phyloP scores from a whole-genome alignment of 2,113 vertebrate species.

The Bothrops jararaca region DNA sequence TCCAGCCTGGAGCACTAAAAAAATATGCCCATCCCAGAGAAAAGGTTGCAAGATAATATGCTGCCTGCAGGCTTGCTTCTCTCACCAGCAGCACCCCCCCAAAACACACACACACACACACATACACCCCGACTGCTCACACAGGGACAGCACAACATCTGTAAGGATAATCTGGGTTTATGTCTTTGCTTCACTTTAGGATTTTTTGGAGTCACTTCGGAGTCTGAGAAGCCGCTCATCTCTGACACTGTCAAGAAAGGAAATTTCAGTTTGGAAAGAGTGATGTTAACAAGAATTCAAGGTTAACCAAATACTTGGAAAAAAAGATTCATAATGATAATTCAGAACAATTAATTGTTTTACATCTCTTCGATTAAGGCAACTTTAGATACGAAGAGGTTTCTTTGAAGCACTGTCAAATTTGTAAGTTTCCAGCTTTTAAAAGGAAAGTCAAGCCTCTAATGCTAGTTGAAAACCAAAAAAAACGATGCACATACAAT shows the following conservation, averaged over 20 bases:
- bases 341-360: not conserved
- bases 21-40: not conserved
- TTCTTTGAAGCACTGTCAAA: slow-evolving; percentile 36
- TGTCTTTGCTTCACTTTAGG: not conserved
- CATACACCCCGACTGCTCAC: too few relatives aligned
- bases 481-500: slow-evolving; percentile 40
- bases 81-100: not conserved
- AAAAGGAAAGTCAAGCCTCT: slow-evolving; percentile 26
- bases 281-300: not conserved
- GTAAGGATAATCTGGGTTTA: not conserved
- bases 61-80: not conserved
- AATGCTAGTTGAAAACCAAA: slow-evolving; percentile 56
- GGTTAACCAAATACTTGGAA: not conserved
- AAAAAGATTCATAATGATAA: slow-evolving; percentile 9
- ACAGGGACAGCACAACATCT: not conserved
- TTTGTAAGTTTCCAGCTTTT: slow-evolving; percentile 42
- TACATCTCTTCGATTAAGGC: slow-evolving; percentile 17
- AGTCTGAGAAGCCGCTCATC: not conserved
- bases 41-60: not conserved
- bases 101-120: too few relatives aligned
- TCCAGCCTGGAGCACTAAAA: not conserved
- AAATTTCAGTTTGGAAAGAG: slow-evolving; percentile 15
- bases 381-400: slow-evolving; percentile 28
- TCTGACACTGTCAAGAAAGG: not conserved
- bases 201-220: not conserved